Evolutionary conservation across 2,888 invertebrate genomes (phyloP).

Genomic region (Habroteleia sp.): DNA sequence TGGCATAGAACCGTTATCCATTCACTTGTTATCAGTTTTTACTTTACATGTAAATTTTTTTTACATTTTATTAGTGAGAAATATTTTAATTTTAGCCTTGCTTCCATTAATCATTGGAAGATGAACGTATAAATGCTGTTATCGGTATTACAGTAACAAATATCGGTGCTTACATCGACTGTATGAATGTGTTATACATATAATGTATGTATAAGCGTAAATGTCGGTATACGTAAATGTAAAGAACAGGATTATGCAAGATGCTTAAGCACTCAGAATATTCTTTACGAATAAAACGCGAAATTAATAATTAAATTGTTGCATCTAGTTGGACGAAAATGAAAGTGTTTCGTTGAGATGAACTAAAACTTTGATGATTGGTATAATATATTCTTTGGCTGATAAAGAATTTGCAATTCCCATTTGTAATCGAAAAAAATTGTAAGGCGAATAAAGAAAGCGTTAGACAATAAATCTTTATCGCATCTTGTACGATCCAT

Average conservation of each 20-base stretch:
- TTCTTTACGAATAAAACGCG: conserved; percentile 2
- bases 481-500: conserved; percentile 32
- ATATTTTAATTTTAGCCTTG: conserved; percentile 28
- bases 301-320: conserved; percentile 2
- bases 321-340: too few species aligned
- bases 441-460: neutral
- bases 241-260: conserved; percentile 42
- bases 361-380: neutral
- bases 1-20: neutral
- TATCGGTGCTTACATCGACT: conserved; percentile 35
- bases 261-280: conserved; percentile 26
- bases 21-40: conserved; percentile 4
- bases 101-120: conserved; percentile 45
- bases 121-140: conserved; percentile 29
- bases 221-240: conserved; percentile 15
- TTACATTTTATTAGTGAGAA: conserved; percentile 5
- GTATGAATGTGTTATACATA: conserved; percentile 37
- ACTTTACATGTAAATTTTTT: neutral
- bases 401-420: conserved; percentile 1
- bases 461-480: conserved; percentile 21
- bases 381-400: neutral
- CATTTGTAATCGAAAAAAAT: neutral
- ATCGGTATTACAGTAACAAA: conserved; percentile 26
- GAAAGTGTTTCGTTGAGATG: neutral
- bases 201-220: conserved; percentile 18